Evolutionary conservation across 2,113 vertebrate genomes (phyloP).

Genomic region (Condylura cristata): DNA sequence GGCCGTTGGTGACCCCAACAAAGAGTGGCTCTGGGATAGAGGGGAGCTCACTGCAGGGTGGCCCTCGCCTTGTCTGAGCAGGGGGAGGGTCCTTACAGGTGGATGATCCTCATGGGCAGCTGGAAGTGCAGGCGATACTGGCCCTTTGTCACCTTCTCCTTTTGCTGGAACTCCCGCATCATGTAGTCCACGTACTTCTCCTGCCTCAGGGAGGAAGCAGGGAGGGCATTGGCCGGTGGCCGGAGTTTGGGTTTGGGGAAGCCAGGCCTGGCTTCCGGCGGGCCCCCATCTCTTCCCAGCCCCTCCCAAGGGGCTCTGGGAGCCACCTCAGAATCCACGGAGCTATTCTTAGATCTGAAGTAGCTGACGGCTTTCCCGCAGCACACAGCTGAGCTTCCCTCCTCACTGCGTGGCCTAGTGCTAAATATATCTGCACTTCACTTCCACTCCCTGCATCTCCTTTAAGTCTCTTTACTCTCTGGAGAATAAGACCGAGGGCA

Average conservation of each 20-base stretch:
- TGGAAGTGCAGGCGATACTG: conserved; percentile 65
- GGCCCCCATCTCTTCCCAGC: background rate
- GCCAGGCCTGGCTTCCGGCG: background rate
- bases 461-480: background rate
- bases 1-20: background rate
- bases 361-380: background rate
- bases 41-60: accelerated
- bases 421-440: background rate
- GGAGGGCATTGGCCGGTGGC: accelerated
- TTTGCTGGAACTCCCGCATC: conserved; percentile 66
- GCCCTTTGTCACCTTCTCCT: conserved; percentile 62
- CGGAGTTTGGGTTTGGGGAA: background rate
- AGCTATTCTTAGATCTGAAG: background rate
- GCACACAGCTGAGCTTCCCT: background rate
- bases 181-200: conserved; percentile 63
- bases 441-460: background rate
- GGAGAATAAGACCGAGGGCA: background rate
- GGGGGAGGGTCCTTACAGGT: conserved; percentile 53
- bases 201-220: conserved; percentile 42
- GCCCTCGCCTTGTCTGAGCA: background rate
- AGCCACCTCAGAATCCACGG: background rate
- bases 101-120: conserved; percentile 55
- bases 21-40: background rate
- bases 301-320: background rate
- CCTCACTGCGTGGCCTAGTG: accelerated